phyloP scores from a whole-genome alignment of 1,140 invertebrate genomes.

The Drosophila quadrilineata region DNA sequence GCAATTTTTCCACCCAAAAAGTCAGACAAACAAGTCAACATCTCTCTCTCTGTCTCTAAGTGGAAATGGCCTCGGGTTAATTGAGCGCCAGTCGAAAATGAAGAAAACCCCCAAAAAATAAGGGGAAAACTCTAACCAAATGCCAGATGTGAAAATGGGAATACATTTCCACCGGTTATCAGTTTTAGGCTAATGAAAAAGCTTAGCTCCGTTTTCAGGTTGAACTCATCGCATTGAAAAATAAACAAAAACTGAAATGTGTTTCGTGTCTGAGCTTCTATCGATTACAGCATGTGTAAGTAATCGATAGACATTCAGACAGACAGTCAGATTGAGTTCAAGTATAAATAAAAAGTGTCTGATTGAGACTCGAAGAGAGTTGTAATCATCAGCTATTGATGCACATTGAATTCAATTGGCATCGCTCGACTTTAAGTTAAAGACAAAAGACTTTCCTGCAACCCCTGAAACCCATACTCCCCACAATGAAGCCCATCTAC shows the following conservation, averaged over 20 bases:
- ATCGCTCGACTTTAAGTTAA: slow-evolving; percentile 45
- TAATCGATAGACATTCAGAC: slow-evolving; percentile 7
- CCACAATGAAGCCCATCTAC: no score
- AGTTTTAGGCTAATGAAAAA: slow-evolving; percentile 47
- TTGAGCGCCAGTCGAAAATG: slow-evolving; percentile 51
- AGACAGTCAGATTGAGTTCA: no score
- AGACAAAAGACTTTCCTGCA: slow-evolving; percentile 26
- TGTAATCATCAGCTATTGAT: slow-evolving; percentile 52
- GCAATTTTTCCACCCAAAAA: slow-evolving; percentile 70
- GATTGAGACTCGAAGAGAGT: slow-evolving; percentile 30
- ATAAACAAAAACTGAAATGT: slow-evolving; percentile 74
- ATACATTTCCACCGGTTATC: slow-evolving; percentile 48
- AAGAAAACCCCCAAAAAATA: slow-evolving; percentile 28
- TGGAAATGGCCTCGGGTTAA: slow-evolving; percentile 66
- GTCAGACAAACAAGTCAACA: slow-evolving; percentile 75
- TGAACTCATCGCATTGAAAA: slow-evolving; percentile 69
- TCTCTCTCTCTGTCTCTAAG: slow-evolving; percentile 53
- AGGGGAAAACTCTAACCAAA: slow-evolving; percentile 22
- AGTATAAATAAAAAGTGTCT: slow-evolving; percentile 28
- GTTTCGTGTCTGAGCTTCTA: slow-evolving; percentile 13
- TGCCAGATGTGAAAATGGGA: slow-evolving; percentile 12
- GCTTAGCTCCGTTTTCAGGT: background rate
- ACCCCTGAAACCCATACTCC: slow-evolving; percentile 7
- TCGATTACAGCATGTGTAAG: slow-evolving; percentile 25
- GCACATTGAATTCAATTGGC: slow-evolving; percentile 68